A percentile compares a stretch with the other conserved stretches of the same genome.
Conservation (phyloP, 92 coral and sea anemone species). For the Epizoanthus illoricatus region DNA sequence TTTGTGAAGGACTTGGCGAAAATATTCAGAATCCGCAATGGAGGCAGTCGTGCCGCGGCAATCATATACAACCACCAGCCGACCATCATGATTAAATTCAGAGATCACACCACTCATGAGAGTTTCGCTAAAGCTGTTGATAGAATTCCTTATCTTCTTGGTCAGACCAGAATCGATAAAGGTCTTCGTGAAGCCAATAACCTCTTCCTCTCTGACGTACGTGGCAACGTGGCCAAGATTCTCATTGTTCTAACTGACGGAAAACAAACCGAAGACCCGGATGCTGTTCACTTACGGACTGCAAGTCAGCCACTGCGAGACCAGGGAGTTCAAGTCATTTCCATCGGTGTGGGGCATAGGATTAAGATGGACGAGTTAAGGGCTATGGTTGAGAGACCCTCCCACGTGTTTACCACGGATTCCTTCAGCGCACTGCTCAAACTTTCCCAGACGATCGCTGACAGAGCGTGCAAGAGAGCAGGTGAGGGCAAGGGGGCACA, state of each 20-base stretch:
- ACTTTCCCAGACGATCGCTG: conserved; percentile 70
- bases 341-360: conserved; percentile 68
- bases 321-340: conserved; percentile 64
- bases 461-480: conserved; percentile 57
- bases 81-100: conserved; percentile 47
- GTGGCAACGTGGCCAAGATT: conserved; percentile 24
- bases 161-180: conserved; percentile 71
- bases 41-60: conserved; percentile 68
- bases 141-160: conserved; percentile 56
- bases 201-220: conserved; percentile 2
- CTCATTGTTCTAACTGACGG: conserved; percentile 75
- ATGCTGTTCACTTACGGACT: conserved; percentile 46
- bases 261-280: conserved; percentile 71
- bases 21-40: conserved; percentile 54
- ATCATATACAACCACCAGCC: conserved; percentile 71
- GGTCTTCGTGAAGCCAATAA: conserved; percentile 55
- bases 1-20: conserved; percentile 79
- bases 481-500: conserved; percentile 5
- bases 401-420: conserved; percentile 72
- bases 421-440: conserved; percentile 66
- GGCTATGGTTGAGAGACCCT: conserved; percentile 54
- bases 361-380: conserved; percentile 46
- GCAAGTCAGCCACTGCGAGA: conserved; percentile 78
- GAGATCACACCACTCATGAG: conserved; percentile 51
- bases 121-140: conserved; percentile 65